A percentile compares a stretch with the other conserved stretches of the same genome.
Conservation (phyloP, 2,888 invertebrate genomes). For the Lithophane semibrunnea region DNA sequence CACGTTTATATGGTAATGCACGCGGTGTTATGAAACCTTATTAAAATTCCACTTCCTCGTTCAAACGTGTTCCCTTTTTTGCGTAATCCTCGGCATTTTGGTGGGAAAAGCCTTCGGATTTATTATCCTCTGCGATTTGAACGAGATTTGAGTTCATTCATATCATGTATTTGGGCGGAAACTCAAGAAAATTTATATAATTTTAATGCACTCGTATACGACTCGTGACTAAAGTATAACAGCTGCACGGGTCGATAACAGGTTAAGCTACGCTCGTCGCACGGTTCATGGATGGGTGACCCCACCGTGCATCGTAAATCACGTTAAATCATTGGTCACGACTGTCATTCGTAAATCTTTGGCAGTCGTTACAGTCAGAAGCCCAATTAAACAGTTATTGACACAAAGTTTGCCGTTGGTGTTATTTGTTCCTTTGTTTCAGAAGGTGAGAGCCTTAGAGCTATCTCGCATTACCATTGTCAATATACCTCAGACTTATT, state of each 20-base stretch:
- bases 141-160: constrained; percentile 23
- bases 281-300: no score
- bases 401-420: not conserved
- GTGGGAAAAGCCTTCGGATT: constrained; percentile 24
- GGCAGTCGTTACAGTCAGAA: no score
- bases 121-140: constrained; percentile 39
- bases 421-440: not conserved
- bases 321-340: no score
- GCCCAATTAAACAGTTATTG: not conserved
- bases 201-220: not conserved
- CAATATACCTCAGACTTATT: not conserved
- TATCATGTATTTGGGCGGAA: not conserved
- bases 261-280: no score
- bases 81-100: constrained; percentile 49
- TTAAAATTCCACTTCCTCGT: constrained; percentile 58
- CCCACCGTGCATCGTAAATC: no score
- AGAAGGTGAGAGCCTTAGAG: not conserved
- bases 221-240: no score
- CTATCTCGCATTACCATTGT: not conserved
- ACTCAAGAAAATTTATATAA: not conserved
- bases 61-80: constrained; percentile 41
- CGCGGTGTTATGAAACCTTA: constrained; percentile 51
- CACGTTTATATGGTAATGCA: constrained; percentile 53
- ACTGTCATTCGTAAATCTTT: no score
- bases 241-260: no score